Base-by-base conservation (phyloP, 2,888 invertebrate species). In the Atethmia centrago region DNA sequence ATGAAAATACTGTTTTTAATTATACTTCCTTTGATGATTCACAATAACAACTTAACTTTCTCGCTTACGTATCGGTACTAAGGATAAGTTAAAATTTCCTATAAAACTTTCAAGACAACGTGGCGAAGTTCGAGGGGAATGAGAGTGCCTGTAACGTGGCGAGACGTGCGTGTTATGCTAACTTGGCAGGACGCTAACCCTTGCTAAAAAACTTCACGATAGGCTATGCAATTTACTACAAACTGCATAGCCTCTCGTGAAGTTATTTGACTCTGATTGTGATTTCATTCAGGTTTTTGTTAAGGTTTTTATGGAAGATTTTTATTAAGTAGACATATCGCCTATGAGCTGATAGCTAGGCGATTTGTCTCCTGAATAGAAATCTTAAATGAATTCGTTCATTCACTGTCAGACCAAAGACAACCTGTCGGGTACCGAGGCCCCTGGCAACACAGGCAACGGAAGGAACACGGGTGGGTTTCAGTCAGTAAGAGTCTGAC, bases 161-260 rank as follows among this genome's bases (percentile, higher is more conserved):
- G 64, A 65, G 70, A 80, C 84, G 51, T 71, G 78, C 72, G 70
- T 79, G 75, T 64, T 79, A 76, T 68, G 66, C 55, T 71, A 61
- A 83, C 75, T 71, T 76, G 63, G 49, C 47, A 66, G 42, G 40
- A 49, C 73, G 61, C 74, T 76, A 70, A 72, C 74, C 63, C 69
- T 31, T 16, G 19, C 14, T 31, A 25, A 19, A n/a, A 36, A 79
- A 70, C 25, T 77, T 79, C 28, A 45, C 31, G 49, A 19, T 84
- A 31, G 31, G 2, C n/a, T n/a, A n/a, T n/a, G n/a, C n/a, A n/a
- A n/a, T n/a, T n/a, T n/a, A n/a, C n/a, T n/a, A n/a, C n/a, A n/a
- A n/a, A n/a, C n/a, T n/a, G n/a, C n/a, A n/a, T n/a, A n/a, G n/a
- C n/a, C n/a, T n/a, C n/a, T n/a, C n/a, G n/a, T n/a, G n/a, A n/a